Conservation (phyloP, 1,140 invertebrate genomes). For the Lepidurus couesii region DNA sequence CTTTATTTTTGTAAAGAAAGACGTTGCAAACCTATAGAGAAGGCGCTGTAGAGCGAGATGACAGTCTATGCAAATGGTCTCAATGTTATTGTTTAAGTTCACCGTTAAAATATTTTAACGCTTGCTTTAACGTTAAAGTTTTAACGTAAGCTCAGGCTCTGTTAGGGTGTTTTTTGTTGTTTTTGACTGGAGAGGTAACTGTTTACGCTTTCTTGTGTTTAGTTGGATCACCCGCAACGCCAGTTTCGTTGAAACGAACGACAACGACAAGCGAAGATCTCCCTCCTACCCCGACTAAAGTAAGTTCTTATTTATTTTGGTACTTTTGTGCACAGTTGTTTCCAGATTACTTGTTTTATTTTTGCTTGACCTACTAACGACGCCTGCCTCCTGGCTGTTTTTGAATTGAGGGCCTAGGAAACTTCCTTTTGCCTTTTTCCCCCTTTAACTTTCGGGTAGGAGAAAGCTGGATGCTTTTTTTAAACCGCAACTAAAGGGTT, state of each 20-base stretch:
- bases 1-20: too few relatives aligned
- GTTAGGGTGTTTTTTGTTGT: too few relatives aligned
- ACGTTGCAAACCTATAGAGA: too few relatives aligned
- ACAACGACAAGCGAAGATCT: neutral
- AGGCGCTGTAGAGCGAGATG: too few relatives aligned
- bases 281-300: neutral
- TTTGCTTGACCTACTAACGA: constrained; percentile 22
- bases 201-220: neutral
- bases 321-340: neutral
- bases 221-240: neutral
- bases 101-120: too few relatives aligned
- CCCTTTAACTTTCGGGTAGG: neutral
- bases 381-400: neutral
- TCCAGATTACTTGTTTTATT: neutral
- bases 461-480: too few relatives aligned
- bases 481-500: too few relatives aligned
- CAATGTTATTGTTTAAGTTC: too few relatives aligned
- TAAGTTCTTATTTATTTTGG: constrained; percentile 6
- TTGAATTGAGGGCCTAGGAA: neutral
- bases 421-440: neutral
- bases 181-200: too few relatives aligned
- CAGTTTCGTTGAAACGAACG: neutral
- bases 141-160: too few relatives aligned
- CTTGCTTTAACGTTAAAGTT: too few relatives aligned
- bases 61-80: too few relatives aligned